These are phyloP conservation scores for Philaethria dido DNA, from an alignment of 2,888 invertebrate species.

Conservation along the genomic window DNA sequence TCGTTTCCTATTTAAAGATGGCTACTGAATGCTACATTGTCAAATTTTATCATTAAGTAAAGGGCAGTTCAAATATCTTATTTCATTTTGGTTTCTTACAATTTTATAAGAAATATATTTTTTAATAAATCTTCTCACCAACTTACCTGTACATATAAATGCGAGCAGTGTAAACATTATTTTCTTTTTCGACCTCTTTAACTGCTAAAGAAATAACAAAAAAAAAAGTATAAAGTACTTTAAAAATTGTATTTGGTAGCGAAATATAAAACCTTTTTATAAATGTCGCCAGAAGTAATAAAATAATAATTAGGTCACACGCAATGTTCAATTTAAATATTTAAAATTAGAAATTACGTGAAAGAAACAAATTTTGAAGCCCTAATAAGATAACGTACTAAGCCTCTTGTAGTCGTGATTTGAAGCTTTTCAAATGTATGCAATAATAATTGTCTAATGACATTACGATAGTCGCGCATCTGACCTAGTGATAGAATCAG, in stretches of 20 bases:
- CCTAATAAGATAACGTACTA: constrained; percentile 12
- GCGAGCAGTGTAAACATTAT: too few species aligned
- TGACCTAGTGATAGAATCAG: constrained; percentile 25
- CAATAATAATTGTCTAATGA: constrained; percentile 24
- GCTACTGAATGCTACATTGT: background rate
- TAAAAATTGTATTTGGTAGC: too few species aligned
- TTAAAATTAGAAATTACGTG: background rate
- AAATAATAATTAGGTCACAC: too few species aligned
- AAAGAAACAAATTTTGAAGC: background rate
- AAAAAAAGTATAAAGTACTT: too few species aligned
- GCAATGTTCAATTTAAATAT: background rate
- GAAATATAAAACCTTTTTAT: too few species aligned
- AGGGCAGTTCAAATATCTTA: background rate
- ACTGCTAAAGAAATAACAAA: too few species aligned
- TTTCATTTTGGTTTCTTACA: too few species aligned
- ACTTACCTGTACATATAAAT: too few species aligned
- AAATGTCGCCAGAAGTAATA: too few species aligned
- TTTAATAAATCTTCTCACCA: too few species aligned
- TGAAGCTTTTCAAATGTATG: constrained; percentile 25
- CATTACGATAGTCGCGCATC: constrained; percentile 18
- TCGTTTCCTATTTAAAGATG: constrained; percentile 31
- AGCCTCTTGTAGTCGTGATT: constrained; percentile 13
- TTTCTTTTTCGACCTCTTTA: too few species aligned
- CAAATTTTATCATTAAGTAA: background rate
- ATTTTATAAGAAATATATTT: too few species aligned